A percentile compares a stretch with the other conserved stretches of the same genome.
These are phyloP conservation scores for Brassicogethes aeneus DNA, from an alignment of 2,888 invertebrate species.

Conservation along the genomic window DNA sequence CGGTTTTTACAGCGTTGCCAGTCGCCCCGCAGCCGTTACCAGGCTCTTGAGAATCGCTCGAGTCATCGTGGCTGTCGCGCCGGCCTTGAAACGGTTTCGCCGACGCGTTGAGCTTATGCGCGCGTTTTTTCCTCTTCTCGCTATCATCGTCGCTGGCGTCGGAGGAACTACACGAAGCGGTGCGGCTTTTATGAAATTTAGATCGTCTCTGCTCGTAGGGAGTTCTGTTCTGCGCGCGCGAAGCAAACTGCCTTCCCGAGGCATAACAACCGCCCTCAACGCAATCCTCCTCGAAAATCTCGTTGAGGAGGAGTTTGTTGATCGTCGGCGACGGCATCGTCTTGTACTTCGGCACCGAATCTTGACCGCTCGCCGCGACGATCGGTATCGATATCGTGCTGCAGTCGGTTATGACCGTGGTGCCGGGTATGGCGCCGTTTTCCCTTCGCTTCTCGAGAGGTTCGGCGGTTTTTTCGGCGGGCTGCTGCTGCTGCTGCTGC, in stretches of 20 bases:
- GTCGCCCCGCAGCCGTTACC: slow-evolving; percentile 19
- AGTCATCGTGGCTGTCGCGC: slow-evolving; percentile 77
- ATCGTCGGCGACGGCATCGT: slow-evolving; percentile 50
- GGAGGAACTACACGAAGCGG: slow-evolving; percentile 89
- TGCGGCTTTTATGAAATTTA: slow-evolving; percentile 62
- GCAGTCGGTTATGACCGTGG: slow-evolving; percentile 44
- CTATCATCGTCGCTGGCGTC: slow-evolving; percentile 88
- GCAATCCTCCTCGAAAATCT: slow-evolving; percentile 55
- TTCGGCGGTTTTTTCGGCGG: slow-evolving; percentile 31
- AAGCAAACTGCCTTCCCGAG: not conserved
- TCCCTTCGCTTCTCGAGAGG: slow-evolving; percentile 24
- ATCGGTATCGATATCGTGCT: slow-evolving; percentile 48
- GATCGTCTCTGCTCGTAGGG: slow-evolving; percentile 52
- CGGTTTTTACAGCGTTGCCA: slow-evolving; percentile 14
- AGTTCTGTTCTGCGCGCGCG: slow-evolving; percentile 29
- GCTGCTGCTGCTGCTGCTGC: slow-evolving; percentile 31
- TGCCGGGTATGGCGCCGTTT: slow-evolving; percentile 29
- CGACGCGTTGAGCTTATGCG: slow-evolving; percentile 55
- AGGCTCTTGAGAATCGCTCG: slow-evolving; percentile 58
- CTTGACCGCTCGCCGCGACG: slow-evolving; percentile 31
- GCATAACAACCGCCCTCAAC: slow-evolving; percentile 35
- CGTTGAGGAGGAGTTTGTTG: slow-evolving; percentile 47
- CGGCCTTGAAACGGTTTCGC: slow-evolving; percentile 39
- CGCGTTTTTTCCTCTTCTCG: slow-evolving; percentile 72
- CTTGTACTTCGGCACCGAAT: slow-evolving; percentile 43